Evolutionary conservation across 1,140 invertebrate genomes (phyloP).

Genomic region (Luehdorfia chinensis): DNA sequence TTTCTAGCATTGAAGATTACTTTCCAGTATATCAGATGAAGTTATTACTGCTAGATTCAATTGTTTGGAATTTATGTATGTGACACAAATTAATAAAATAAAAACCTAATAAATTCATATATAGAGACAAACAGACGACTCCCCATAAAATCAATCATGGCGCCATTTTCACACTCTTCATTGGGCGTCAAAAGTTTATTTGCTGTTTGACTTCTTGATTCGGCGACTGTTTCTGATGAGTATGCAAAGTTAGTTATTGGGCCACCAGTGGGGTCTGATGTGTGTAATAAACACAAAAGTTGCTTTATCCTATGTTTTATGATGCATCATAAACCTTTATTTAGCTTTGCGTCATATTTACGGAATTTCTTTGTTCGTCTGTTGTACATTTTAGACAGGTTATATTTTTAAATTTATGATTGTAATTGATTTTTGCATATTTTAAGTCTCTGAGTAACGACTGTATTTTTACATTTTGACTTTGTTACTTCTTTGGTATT

Average conservation of each 20-base stretch:
- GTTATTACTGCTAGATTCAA: too few species aligned
- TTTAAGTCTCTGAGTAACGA: neutral
- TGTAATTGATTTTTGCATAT: conserved; percentile 13
- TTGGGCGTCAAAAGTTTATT: conserved; percentile 23
- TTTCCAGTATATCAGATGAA: too few species aligned
- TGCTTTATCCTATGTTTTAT: conserved; percentile 1
- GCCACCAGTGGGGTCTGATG: neutral
- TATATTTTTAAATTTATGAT: conserved; percentile 10
- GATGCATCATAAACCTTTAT: conserved; percentile 7
- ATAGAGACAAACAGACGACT: conserved; percentile 12
- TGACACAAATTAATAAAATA: too few species aligned
- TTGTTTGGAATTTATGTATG: too few species aligned
- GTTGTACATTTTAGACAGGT: conserved; percentile 2
- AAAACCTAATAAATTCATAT: too few species aligned
- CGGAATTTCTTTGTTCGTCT: conserved; percentile 14
- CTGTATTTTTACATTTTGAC: conserved; percentile 2
- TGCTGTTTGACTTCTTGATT: conserved; percentile 19
- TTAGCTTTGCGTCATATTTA: conserved; percentile 11
- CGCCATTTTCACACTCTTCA: conserved; percentile 25
- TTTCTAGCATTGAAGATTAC: too few species aligned
- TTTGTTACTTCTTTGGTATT: conserved; percentile 6
- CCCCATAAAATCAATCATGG: conserved; percentile 21
- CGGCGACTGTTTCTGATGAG: conserved; percentile 26
- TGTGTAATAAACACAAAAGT: conserved; percentile 3
- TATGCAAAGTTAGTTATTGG: conserved; percentile 27